Base-by-base conservation (phyloP, 2,888 invertebrate species). In the Meteorus cinctellus region DNA sequence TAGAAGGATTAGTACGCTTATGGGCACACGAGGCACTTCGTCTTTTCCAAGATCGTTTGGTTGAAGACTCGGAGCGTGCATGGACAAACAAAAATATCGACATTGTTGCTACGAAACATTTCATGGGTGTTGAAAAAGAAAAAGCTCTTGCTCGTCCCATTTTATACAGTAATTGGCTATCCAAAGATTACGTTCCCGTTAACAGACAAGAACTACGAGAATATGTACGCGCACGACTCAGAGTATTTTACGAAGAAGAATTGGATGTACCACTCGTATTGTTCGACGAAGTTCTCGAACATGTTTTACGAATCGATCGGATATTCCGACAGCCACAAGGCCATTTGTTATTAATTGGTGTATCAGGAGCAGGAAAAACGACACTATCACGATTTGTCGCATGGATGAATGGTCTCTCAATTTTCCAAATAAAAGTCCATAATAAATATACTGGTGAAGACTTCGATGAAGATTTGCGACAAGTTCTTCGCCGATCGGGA, bases 41-140 rank as follows among this genome's bases (percentile, higher is more conserved):
- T 65, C 92, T 99, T 36, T 99, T 99, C 95, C 98, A 98, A 86
- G 97, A 97, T 89, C 93, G 97, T 87, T 91, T 99, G 81, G 99
- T 99, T 1, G 97, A 98, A 77, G 98, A 98, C 81, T 91, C 94
- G 0, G 99, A 99, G 90, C 93, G 99, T 68, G 93, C 94, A 73
- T 99, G 99, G 99, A 99, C 99, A 2, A 98, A 99, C 88, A 97
- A 98, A 85, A 97, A 98, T 87, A 97, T 99, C 81, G 98, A 99
- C 88, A 92, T 92, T 48, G 97, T 98, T 0, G 98, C 96, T 2
- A 91, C 96, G 89, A 96, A 96, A 89, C 98, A 99, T 91, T 99
- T 99, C 93, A 97, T 97, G 79, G 95, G 95, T 79, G 94, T 97
- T 72, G 95, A 96, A 86, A 91, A 92, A 77, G 95, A 97, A 72